Evolutionary conservation across 2,797 vertebrate species (phyloP).

Genomic region (Denticeps clupeoides): DNA sequence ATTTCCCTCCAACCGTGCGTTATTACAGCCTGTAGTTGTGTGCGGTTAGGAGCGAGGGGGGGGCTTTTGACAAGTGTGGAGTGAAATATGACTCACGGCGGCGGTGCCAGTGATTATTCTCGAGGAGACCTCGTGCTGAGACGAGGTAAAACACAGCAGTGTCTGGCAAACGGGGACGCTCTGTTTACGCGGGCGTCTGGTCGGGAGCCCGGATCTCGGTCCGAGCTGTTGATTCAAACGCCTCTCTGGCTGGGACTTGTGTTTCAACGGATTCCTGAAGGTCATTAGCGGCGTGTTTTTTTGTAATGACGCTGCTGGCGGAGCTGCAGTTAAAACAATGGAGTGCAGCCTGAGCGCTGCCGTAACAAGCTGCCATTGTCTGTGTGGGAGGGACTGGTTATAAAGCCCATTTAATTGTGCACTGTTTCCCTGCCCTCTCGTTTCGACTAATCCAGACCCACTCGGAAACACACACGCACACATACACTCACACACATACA

Average conservation of each 20-base stretch:
- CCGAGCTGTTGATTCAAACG: slow-evolving; percentile 5
- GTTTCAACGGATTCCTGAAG: slow-evolving; percentile 4
- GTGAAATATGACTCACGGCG: neutral
- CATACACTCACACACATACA: slow-evolving; percentile 1
- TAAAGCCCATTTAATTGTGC: slow-evolving; percentile 2
- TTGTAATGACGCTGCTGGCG: slow-evolving; percentile 8
- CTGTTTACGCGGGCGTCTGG: neutral
- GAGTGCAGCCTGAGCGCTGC: neutral
- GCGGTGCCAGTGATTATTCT: neutral
- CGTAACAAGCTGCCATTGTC: slow-evolving; percentile 1
- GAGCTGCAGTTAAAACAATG: slow-evolving; percentile 3
- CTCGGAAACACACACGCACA: neutral
- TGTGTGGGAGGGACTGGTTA: neutral
- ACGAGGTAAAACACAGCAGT: neutral
- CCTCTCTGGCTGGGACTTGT: neutral
- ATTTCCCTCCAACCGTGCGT: neutral
- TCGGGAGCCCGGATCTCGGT: neutral
- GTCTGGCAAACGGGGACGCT: neutral
- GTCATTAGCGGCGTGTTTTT: slow-evolving; percentile 7
- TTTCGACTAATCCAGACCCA: slow-evolving; percentile 4
- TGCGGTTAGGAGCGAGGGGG: neutral
- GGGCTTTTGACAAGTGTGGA: neutral
- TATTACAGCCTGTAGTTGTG: neutral
- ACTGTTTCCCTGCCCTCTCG: slow-evolving; percentile 1
- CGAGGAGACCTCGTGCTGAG: slow-evolving; percentile 1